A percentile compares a stretch with the other conserved stretches of the same genome.
Evolutionary conservation across 2,113 vertebrate species (phyloP).

Genomic region (Gadus macrocephalus): DNA sequence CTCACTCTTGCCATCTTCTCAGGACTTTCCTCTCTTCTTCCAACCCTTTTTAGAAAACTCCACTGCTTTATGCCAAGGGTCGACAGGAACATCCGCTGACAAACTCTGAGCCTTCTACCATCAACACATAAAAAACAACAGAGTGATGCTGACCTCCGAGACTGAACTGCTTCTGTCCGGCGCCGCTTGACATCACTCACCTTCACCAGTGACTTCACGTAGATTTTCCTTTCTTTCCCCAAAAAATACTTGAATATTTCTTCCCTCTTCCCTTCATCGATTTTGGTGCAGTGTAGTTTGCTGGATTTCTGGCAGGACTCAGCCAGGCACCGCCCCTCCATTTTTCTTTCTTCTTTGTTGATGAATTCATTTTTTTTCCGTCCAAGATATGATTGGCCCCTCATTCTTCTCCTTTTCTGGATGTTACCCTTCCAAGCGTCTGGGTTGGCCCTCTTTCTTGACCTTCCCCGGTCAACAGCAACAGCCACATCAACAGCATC

Average conservation of each 20-base stretch:
- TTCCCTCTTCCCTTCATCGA: neutral
- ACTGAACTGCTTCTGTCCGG: neutral
- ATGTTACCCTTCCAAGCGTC: no score
- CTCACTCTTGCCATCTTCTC: neutral
- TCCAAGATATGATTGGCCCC: neutral
- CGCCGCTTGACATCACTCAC: neutral
- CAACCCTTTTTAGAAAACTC: neutral
- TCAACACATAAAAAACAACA: neutral
- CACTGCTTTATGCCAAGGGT: constrained; percentile 4
- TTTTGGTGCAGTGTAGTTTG: neutral
- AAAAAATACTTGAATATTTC: neutral
- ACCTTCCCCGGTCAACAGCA: no score
- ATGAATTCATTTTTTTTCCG: neutral
- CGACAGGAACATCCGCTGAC: constrained; percentile 2
- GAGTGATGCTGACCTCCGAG: neutral
- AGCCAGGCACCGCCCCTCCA: neutral
- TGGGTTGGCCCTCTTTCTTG: no score
- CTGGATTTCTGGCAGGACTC: neutral
- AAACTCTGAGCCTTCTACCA: constrained; percentile 3
- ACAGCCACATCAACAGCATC: no score
- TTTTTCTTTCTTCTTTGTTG: neutral
- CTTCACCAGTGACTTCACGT: neutral
- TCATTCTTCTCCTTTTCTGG: no score
- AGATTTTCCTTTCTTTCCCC: neutral
- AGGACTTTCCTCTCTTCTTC: neutral